phyloP scores from a whole-genome alignment of 2,113 vertebrate genomes.

The Alethe castanea region DNA sequence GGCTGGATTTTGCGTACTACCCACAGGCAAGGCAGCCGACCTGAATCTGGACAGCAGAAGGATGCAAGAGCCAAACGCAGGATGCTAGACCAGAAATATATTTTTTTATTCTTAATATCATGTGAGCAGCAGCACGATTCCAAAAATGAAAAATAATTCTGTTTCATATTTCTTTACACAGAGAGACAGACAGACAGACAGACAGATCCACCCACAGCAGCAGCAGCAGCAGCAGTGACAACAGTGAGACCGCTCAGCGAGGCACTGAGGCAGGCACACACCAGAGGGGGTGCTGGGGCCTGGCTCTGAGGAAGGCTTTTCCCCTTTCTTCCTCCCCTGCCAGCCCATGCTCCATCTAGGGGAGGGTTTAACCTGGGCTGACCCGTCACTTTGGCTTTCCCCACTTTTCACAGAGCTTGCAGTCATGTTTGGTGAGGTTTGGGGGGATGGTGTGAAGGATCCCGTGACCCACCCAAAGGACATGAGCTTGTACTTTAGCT shows the following conservation, averaged over 20 bases:
- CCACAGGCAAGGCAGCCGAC: accelerated
- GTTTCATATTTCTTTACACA: constrained; percentile 32
- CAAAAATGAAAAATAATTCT: constrained; percentile 65
- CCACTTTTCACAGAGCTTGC: background rate
- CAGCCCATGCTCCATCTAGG: background rate
- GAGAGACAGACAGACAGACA: constrained; percentile 20
- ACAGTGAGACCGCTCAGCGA: background rate
- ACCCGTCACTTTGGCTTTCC: background rate
- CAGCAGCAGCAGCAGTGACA: constrained; percentile 24
- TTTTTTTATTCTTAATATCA: constrained; percentile 55
- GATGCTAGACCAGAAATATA: constrained; percentile 67
- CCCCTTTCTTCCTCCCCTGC: background rate
- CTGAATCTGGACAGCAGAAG: background rate
- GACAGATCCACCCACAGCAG: constrained; percentile 52
- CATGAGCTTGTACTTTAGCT: background rate
- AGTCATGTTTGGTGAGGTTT: background rate
- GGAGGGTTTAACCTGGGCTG: background rate
- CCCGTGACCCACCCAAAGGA: background rate
- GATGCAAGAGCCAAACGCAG: constrained; percentile 8
- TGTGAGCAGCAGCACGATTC: constrained; percentile 59
- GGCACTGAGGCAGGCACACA: background rate
- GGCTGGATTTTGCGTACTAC: background rate
- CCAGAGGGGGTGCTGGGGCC: background rate
- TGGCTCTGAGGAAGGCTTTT: constrained; percentile 9
- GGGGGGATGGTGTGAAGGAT: background rate